These are phyloP conservation scores for Gambelia wislizenii DNA, from an alignment of 2,797 vertebrate species.

Conservation along the genomic window DNA sequence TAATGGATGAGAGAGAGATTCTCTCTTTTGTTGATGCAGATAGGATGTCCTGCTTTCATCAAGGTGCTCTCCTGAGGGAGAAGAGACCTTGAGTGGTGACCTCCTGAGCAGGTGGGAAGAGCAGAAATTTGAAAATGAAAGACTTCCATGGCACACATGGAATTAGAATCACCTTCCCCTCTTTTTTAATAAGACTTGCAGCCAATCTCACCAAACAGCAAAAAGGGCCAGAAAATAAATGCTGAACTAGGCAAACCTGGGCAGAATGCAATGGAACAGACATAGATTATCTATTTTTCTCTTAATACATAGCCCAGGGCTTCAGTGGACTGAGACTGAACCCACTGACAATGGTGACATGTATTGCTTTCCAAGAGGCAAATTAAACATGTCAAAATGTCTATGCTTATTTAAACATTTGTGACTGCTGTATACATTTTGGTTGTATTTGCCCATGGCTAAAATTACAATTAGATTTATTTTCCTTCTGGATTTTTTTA, in stretches of 20 bases:
- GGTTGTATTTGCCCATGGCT: constrained; percentile 49
- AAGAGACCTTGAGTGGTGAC: background rate
- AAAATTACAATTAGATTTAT: constrained; percentile 53
- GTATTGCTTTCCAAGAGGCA: background rate
- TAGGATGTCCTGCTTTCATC: background rate
- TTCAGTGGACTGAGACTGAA: background rate
- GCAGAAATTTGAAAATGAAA: background rate
- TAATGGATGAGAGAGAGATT: background rate
- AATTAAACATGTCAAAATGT: background rate
- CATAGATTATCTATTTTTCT: background rate
- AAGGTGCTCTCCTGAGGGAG: background rate
- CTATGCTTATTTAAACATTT: background rate
- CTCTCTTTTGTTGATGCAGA: background rate
- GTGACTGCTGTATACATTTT: background rate
- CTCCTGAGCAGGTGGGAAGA: background rate
- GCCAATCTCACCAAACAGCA: constrained; percentile 20
- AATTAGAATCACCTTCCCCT: background rate
- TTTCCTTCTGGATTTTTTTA: constrained; percentile 52
- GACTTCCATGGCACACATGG: background rate
- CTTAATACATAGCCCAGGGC: background rate
- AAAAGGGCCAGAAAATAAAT: background rate
- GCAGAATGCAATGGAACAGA: background rate
- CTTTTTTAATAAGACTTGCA: constrained; percentile 20
- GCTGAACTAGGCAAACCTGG: background rate
- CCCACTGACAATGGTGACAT: background rate